Conservation (phyloP, 2,797 vertebrate species). For the Lycodopsis pacificus region DNA sequence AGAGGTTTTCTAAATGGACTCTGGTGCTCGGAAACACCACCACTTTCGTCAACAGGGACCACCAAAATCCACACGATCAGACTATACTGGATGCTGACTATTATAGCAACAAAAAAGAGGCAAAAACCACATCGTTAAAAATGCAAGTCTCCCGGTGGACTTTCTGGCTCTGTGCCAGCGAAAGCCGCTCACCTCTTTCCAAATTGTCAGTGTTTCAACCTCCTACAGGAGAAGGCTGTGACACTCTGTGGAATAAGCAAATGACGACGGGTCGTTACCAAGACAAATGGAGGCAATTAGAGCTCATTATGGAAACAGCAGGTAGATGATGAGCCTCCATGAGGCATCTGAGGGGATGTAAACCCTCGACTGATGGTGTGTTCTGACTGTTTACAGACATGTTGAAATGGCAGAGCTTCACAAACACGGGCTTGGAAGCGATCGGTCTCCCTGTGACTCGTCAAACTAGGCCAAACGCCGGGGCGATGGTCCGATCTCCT, state of each 20-base stretch:
- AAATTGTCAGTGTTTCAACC: constrained; percentile 31
- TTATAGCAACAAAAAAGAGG: too few species aligned
- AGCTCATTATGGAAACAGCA: constrained; percentile 51
- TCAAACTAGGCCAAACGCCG: constrained; percentile 1
- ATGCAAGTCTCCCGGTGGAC: too few species aligned
- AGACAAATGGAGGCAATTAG: constrained; percentile 64
- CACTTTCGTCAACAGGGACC: too few species aligned
- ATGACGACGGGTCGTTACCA: constrained; percentile 52
- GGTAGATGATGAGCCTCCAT: constrained; percentile 36
- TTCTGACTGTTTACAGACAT: constrained; percentile 20
- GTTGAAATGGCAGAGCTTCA: constrained; percentile 37
- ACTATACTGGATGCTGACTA: background rate
- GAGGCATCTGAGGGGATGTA: constrained; percentile 23
- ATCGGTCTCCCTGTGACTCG: background rate
- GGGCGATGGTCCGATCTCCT: constrained; percentile 27
- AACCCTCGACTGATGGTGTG: background rate
- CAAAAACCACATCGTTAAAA: too few species aligned
- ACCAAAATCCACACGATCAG: background rate
- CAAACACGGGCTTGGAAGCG: background rate
- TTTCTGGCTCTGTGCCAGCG: too few species aligned
- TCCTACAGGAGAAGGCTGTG: background rate
- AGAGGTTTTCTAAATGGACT: too few species aligned
- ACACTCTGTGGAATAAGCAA: constrained; percentile 25
- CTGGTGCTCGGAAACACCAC: too few species aligned
- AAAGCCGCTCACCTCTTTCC: constrained; percentile 14